phyloP scores from a whole-genome alignment of 1,140 invertebrate genomes.

The Drosophila kurseongensis region DNA sequence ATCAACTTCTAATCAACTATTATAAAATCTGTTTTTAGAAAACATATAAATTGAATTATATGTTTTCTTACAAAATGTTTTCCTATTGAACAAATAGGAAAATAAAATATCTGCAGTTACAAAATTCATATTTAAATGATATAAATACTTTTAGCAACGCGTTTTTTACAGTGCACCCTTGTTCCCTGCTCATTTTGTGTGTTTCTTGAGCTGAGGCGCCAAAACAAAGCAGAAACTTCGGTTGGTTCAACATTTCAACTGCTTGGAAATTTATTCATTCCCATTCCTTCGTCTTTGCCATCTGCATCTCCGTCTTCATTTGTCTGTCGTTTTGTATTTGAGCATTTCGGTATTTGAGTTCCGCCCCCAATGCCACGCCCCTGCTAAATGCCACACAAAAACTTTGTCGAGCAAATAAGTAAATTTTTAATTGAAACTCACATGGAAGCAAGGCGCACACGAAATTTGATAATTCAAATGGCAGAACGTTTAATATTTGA shows the following conservation, averaged over 20 bases:
- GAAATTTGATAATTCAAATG: slow-evolving; percentile 62
- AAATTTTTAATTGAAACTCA: slow-evolving; percentile 76
- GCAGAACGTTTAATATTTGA: slow-evolving; percentile 57
- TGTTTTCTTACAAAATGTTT: too few relatives aligned
- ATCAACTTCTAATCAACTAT: too few relatives aligned
- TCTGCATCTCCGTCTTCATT: slow-evolving; percentile 38
- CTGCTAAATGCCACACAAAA: slow-evolving; percentile 35
- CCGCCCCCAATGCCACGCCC: slow-evolving; percentile 2
- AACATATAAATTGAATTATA: too few relatives aligned
- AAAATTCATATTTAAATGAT: too few relatives aligned
- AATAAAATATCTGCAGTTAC: too few relatives aligned
- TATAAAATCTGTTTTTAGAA: too few relatives aligned
- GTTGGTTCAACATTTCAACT: slow-evolving; percentile 73
- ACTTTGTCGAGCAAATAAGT: slow-evolving; percentile 48
- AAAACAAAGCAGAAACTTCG: slow-evolving; percentile 72
- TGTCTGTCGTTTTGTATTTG: slow-evolving; percentile 70
- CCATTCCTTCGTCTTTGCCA: slow-evolving; percentile 5
- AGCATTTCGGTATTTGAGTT: slow-evolving; percentile 69
- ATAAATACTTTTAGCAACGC: neutral
- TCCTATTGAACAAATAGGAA: too few relatives aligned
- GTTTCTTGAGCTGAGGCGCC: slow-evolving; percentile 58
- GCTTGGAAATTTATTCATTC: slow-evolving; percentile 74
- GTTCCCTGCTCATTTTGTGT: slow-evolving; percentile 44
- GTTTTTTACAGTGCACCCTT: slow-evolving; percentile 15
- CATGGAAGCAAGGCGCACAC: slow-evolving; percentile 20